Percentiles rank a stretch among this genome's conserved stretches.
phyloP scores from a whole-genome alignment of 2,797 vertebrate species.

The Ambastaia sidthimunki region DNA sequence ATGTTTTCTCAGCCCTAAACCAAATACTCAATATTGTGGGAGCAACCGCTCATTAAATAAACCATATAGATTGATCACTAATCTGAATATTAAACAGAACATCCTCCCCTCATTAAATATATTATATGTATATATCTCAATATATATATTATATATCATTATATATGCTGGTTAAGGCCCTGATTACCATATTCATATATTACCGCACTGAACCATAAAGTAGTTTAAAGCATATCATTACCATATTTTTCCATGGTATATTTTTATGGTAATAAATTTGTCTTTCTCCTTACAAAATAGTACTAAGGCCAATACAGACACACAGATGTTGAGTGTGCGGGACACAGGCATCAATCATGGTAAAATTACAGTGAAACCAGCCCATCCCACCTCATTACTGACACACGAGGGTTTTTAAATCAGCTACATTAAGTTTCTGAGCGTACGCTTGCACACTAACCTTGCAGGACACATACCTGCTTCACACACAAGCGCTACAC shows the following conservation, averaged over 20 bases:
- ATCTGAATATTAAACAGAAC: too few relatives aligned
- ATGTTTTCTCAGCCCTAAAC: too few relatives aligned
- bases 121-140: too few relatives aligned
- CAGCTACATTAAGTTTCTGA: conserved; percentile 2
- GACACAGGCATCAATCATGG: conserved; percentile 36
- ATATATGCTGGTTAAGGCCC: too few relatives aligned
- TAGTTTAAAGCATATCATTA: background rate
- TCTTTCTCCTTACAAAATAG: too few relatives aligned
- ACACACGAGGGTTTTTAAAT: conserved; percentile 30
- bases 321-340: background rate
- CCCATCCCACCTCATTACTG: conserved; percentile 5
- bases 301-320: background rate
- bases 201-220: too few relatives aligned
- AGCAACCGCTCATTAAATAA: too few relatives aligned
- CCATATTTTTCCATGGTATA: background rate
- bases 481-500: background rate
- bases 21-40: too few relatives aligned
- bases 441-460: background rate
- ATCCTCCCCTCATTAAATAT: too few relatives aligned
- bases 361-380: conserved; percentile 26
- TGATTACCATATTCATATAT: too few relatives aligned
- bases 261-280: background rate
- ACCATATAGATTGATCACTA: too few relatives aligned
- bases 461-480: background rate
- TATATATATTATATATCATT: too few relatives aligned